Base-by-base conservation (phyloP, 2,888 invertebrate genomes). In the Oligia fasciuncula region DNA sequence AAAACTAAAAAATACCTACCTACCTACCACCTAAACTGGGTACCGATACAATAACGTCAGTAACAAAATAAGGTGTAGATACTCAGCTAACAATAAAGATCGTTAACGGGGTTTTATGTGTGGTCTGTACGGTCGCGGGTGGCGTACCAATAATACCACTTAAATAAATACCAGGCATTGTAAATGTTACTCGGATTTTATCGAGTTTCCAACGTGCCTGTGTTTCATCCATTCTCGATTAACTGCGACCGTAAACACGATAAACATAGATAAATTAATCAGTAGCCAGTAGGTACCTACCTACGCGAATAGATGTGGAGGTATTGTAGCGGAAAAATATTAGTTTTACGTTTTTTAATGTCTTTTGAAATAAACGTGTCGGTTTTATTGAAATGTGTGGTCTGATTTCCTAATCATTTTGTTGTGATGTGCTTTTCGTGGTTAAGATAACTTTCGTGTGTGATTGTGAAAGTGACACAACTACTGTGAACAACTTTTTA, bases 231-330 rank as follows among this genome's bases (percentile, higher is more conserved):
- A 91, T 88, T 90, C 91, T 91, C 91, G 93, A 94, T 94, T 94
- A 94, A 94, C 93, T 86, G 86, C 90, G 68, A 90, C 89, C 68
- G 73, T 95, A 71, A 71, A 95, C 95, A 95, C 89, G 76, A 76
- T 94, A 95, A 95, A 95, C 95, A 95, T 90, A 95, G 95, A 96
- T 96, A 96, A 95, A 95, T 96, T 95, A 94, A 95, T 96, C 95
- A 95, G 92, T 91, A 62, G 19, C 71, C 62, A 11, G 71, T 60
- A 29, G 29, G 29, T 29, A 29, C 1, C 0, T 29, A 71, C 57
- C 54, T 70, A 91, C 92, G 68, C 76, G 90, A 92, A 92, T 92
- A 92, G 89, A 90, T 63, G 66, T 62, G 49, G 83, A 40, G 71
- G 60, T 89, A 89, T 88, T 89, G 85, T 86, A 77, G 84, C 74